Evolutionary conservation across 1,140 invertebrate species (phyloP), one percentile per base, ranked within the genome.

Genomic region (Drosophila simulans): DNA sequence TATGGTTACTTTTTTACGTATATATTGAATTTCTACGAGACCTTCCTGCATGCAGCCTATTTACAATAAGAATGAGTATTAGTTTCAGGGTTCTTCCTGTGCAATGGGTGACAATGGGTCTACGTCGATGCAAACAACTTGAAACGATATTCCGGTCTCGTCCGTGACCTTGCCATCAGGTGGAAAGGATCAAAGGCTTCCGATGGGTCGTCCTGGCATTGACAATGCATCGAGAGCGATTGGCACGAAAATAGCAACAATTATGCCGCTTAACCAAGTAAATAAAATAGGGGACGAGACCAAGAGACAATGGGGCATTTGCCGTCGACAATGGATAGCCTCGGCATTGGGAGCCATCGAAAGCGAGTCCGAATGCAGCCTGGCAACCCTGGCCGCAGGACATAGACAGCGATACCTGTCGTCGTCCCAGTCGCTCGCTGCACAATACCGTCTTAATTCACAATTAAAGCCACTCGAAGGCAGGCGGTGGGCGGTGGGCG

Each of bases 381-480:
- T 77, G 74, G 45, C 83, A 86, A 70, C 65, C 77, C 77, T 77
- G 72, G 78, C 64, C 37, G 56, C 58, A 40, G 46, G 58, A 31
- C 58, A 62, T 34, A 40, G 58, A 51, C 46, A 52, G 43, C 54
- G 15, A n/a, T 70, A 60, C 63, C 51, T 57, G 46, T 22, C 40
- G 40, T 39, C 55, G 25, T 49, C 64, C 12, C 45, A 70, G 34
- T 69, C 35, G 17, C 46, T 45, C 48, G n/a, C 45, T 42, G 64
- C 85, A 91, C 90, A 91, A 91, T 91, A 91, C 90, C 72, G 90
- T 82, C 90, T 91, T 91, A 91, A 91, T 88, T 90, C 86, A 91
- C 90, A 91, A 91, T 90, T 90, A 91, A 91, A 90, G 83, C 90
- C 90, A 78, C 90, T 91, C 80, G 72, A 90, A 70, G 56, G 60